These are phyloP conservation scores for Brachyistius frenatus DNA, from an alignment of 2,113 vertebrate species.

Conservation along the genomic window DNA sequence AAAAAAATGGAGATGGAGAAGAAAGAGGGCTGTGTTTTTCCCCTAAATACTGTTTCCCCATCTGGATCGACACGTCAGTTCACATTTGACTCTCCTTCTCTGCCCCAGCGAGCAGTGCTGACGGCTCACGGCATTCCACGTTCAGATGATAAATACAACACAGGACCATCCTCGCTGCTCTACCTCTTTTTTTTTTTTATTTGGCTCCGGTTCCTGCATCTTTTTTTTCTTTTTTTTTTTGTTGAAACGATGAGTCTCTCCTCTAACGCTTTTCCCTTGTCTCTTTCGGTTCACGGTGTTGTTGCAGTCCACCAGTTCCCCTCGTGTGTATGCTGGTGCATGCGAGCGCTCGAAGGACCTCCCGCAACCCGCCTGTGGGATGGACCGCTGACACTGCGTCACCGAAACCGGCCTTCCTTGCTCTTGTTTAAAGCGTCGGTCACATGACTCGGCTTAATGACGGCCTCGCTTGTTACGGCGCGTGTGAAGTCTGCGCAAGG, in stretches of 20 bases:
- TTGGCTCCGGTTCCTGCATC: neutral
- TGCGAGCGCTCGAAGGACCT: neutral
- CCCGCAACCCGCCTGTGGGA: constrained; percentile 3
- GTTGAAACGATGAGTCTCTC: neutral
- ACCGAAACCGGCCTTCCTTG: constrained; percentile 16
- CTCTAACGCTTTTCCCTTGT: neutral
- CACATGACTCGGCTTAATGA: constrained; percentile 63
- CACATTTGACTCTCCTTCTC: constrained; percentile 54
- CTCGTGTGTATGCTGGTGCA: neutral
- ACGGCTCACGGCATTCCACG: constrained; percentile 26
- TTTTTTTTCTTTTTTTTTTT: neutral
- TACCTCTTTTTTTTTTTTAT: constrained; percentile 1
- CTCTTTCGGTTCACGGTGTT: neutral
- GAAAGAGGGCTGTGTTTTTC: constrained; percentile 26
- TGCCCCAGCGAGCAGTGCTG: constrained; percentile 37
- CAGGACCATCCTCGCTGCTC: constrained; percentile 1
- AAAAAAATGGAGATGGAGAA: neutral
- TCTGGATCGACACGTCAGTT: constrained; percentile 59
- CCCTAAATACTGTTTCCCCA: constrained; percentile 21
- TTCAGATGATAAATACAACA: constrained; percentile 43
- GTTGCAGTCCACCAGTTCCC: neutral
- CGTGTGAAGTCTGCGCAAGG: constrained; percentile 68
- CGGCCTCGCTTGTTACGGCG: constrained; percentile 37
- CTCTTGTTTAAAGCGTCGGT: constrained; percentile 53
- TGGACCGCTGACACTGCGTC: constrained; percentile 38